Evolutionary conservation across 1,140 invertebrate species (phyloP).

Genomic region (Caenorhabditis latens): DNA sequence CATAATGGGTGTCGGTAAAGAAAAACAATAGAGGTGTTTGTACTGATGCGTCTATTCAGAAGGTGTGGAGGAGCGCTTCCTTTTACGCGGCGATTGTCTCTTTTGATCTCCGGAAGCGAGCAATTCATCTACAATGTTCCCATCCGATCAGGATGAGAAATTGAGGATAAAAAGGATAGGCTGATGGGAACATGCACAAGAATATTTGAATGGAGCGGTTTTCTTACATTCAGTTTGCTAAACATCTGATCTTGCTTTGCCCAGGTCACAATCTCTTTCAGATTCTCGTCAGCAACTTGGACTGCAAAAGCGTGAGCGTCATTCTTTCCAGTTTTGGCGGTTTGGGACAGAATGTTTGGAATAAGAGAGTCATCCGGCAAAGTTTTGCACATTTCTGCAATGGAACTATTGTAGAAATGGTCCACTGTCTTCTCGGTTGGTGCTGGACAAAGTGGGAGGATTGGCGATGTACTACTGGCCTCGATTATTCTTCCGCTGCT

Average conservation of each 20-base stretch:
- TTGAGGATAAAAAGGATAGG: not conserved
- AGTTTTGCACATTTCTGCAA: slow-evolving; percentile 11
- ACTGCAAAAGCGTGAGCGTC: not conserved
- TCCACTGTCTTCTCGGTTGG: slow-evolving; percentile 66
- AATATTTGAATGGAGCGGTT: no score
- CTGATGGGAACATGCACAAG: not conserved
- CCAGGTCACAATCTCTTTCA: slow-evolving; percentile 34
- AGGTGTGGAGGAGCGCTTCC: not conserved
- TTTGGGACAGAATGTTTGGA: not conserved
- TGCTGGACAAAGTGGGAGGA: slow-evolving; percentile 65
- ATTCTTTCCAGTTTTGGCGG: not conserved
- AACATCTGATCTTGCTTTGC: slow-evolving; percentile 10
- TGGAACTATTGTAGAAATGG: slow-evolving; percentile 27
- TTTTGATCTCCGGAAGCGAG: slow-evolving; percentile 51
- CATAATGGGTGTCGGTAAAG: slow-evolving; percentile 52
- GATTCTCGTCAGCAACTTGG: not conserved
- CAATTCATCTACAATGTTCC: slow-evolving; percentile 36
- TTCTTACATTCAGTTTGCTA: not conserved
- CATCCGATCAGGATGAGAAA: slow-evolving; percentile 17
- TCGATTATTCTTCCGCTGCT: not conserved
- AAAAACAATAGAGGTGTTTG: slow-evolving; percentile 40
- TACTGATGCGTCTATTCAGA: slow-evolving; percentile 16
- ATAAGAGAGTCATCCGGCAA: not conserved
- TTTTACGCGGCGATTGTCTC: not conserved
- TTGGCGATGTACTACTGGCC: slow-evolving; percentile 56